Evolutionary conservation across 2,888 invertebrate genomes (phyloP).

Genomic region (Pandemis corylana): DNA sequence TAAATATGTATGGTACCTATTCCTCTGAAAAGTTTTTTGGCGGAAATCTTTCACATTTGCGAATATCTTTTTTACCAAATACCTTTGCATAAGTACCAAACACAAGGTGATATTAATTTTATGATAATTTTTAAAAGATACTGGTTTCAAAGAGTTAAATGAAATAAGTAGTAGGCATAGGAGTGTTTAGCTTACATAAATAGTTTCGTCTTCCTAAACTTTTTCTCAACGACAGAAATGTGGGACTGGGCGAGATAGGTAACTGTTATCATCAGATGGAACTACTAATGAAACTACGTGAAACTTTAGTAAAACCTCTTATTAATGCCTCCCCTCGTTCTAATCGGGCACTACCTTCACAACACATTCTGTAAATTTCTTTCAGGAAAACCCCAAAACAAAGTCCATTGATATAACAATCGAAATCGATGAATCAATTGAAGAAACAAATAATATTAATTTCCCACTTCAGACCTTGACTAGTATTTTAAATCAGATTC

Average conservation of each 20-base stretch:
- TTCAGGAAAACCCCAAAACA: neutral
- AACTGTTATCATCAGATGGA: no score
- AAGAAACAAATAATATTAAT: neutral
- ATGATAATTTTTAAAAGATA: no score
- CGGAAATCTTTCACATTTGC: neutral
- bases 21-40: neutral
- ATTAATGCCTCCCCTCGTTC: no score
- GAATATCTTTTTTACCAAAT: neutral
- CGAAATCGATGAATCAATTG: neutral
- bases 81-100: no score
- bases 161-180: no score
- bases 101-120: no score
- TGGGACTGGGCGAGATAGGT: neutral
- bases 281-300: neutral
- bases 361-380: neutral
- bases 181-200: no score
- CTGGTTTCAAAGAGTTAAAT: no score
- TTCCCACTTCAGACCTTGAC: slow-evolving; percentile 4
- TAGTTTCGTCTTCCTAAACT: no score
- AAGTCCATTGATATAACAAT: neutral
- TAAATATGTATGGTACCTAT: neutral
- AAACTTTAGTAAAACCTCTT: neutral
- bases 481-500: neutral
- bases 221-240: no score
- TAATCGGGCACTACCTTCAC: no score